Base-by-base conservation (phyloP, 2,113 vertebrate species). In the Calidris pygmaea region DNA sequence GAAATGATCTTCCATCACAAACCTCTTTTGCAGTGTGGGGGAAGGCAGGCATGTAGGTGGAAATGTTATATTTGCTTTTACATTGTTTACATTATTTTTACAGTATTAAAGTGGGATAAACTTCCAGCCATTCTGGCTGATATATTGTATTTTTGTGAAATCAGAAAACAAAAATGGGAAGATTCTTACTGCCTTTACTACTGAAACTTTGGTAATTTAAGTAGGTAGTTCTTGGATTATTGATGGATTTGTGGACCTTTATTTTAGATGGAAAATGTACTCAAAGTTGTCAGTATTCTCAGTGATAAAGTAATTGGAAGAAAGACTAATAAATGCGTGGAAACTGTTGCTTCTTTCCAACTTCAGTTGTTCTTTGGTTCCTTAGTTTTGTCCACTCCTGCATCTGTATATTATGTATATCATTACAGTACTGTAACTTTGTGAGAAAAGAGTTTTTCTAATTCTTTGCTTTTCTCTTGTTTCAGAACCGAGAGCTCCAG, bases 401-500 rank as follows among this genome's bases (percentile, higher is more conserved):
- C 65, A 35, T 26, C 19, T 60, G 14, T 73, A 6, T 39, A 18
- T 39, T 73, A 41, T 32, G 15, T 41, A 22, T 23, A 48, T 56
- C 21, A 14, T 4, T 1, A 24, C 27, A 35, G 11, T 47, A 30
- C 34, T 55, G 34, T 29, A 15, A 32, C 6, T 35, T 59, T 30
- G 20, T 80, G 85, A 87, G 78, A 84, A 82, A 52, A 37, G 60
- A 47, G 15, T 43, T 87, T 68, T 93, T 68, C 79, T 78, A 45
- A 97, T 39, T 30, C n/a, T 73, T 89, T 94, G 21, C 12, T 83
- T 73, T 92, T 94, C 60, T 96, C 85, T 97, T 94, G 41, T 96
- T 98, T 87, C 97, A 99, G 99, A 99, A 99, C 96, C 99, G 99
- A 79, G 99, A 99, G 98, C 99, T 99, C 94, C 99, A 99, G 98